phyloP scores from a whole-genome alignment of 2,113 vertebrate genomes.

The Oophaga pumilio region DNA sequence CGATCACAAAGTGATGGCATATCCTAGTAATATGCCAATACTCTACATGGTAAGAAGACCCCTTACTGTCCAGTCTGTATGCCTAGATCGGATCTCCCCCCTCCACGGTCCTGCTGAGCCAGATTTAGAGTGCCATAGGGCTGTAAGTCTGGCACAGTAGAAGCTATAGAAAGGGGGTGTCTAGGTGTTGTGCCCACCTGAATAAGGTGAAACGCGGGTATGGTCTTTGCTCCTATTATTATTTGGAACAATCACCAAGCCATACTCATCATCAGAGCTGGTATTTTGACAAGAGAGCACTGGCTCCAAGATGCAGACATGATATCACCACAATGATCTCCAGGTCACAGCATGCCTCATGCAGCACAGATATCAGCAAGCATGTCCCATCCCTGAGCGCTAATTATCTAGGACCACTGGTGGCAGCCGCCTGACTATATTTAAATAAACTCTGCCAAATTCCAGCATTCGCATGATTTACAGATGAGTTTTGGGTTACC shows the following conservation, averaged over 20 bases:
- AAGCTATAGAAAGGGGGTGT: not conserved
- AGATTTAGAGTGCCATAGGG: not conserved
- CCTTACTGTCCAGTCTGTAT: not conserved
- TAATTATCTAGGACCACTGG: not conserved
- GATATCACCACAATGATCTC: conserved; percentile 12
- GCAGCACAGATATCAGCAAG: conserved; percentile 27
- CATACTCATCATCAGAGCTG: not conserved
- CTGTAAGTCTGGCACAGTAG: not conserved
- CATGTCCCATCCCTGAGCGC: not conserved
- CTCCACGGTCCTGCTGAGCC: not conserved
- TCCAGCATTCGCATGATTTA: not conserved
- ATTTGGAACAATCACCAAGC: not conserved
- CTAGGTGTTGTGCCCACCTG: not conserved
- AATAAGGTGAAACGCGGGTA: not conserved
- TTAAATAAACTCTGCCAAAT: not conserved
- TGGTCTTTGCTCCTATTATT: not conserved
- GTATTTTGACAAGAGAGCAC: not conserved
- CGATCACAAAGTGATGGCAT: too few species aligned
- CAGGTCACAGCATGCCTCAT: conserved; percentile 7
- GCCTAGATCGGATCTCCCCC: too few species aligned
- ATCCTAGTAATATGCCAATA: too few species aligned
- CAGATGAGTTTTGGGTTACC: too few species aligned
- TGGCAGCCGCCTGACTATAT: not conserved
- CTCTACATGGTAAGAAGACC: too few species aligned
- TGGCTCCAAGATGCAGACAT: not conserved